phyloP scores from a whole-genome alignment of 2,797 vertebrate genomes.

The Smutsia temminckii region DNA sequence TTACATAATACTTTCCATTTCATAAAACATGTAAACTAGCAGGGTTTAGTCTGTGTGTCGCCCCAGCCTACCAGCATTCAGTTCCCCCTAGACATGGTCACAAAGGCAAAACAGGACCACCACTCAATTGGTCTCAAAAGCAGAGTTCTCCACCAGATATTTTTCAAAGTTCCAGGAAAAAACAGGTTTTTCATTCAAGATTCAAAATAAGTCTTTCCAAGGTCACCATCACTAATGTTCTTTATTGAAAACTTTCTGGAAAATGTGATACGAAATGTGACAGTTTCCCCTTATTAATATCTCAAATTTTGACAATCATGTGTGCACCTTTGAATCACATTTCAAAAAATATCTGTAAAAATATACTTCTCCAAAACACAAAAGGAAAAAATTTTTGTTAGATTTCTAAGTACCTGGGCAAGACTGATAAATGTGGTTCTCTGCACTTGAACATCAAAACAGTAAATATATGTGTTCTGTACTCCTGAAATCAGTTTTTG shows the following conservation, averaged over 20 bases:
- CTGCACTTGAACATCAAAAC: neutral
- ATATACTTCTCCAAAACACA: neutral
- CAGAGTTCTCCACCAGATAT: neutral
- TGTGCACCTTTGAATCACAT: neutral
- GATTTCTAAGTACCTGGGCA: neutral
- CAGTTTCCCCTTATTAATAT: neutral
- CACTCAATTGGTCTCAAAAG: neutral
- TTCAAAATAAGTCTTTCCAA: neutral
- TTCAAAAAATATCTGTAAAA: conserved; percentile 27
- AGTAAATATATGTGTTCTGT: neutral
- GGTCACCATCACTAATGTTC: neutral
- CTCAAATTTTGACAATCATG: neutral
- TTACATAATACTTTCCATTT: neutral
- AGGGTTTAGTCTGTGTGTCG: neutral
- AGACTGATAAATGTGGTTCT: neutral
- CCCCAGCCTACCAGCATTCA: fast-evolving
- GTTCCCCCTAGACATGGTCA: neutral
- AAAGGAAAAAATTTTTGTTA: neutral
- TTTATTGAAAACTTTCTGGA: neutral
- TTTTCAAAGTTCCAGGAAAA: neutral
- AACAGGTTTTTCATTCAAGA: conserved; percentile 1
- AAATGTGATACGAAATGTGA: neutral
- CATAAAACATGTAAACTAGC: neutral
- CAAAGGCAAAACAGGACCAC: neutral
- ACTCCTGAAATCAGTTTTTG: neutral